Conservation (phyloP, 1,140 invertebrate species). For the Bombus sylvicola region DNA sequence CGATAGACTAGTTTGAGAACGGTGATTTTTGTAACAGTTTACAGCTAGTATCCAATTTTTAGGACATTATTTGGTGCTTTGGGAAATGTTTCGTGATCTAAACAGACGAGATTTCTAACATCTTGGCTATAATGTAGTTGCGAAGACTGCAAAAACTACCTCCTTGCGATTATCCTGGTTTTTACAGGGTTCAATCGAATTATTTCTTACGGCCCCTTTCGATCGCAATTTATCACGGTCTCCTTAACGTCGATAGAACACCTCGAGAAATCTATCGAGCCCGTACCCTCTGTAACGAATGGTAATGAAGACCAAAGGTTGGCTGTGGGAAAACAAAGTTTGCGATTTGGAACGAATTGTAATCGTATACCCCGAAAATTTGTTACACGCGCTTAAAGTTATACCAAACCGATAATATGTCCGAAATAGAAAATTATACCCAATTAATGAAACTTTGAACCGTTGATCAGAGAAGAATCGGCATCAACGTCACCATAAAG, state of each 20-base stretch:
- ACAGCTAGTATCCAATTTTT: too few species aligned
- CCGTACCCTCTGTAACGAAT: neutral
- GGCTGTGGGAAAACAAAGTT: neutral
- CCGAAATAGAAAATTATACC: neutral
- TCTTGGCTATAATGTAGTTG: too few species aligned
- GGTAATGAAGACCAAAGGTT: neutral
- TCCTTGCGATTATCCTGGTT: conserved; percentile 17
- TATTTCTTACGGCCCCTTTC: conserved; percentile 42
- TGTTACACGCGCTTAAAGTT: too few species aligned
- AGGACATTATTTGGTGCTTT: too few species aligned
- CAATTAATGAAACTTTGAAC: neutral
- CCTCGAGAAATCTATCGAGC: neutral
- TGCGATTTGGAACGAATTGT: neutral
- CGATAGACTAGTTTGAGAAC: too few species aligned
- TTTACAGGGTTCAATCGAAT: conserved; percentile 44
- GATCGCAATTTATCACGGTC: conserved; percentile 59
- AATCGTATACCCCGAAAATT: too few species aligned
- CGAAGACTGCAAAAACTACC: neutral
- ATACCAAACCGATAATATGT: too few species aligned
- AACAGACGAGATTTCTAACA: too few species aligned
- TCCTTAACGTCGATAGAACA: neutral
- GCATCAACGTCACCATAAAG: neutral
- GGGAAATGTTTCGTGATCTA: too few species aligned
- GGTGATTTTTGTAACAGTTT: too few species aligned
- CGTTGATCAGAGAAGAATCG: neutral